Evolutionary conservation across 2,888 invertebrate genomes (phyloP).

Genomic region (Agrochola litura): DNA sequence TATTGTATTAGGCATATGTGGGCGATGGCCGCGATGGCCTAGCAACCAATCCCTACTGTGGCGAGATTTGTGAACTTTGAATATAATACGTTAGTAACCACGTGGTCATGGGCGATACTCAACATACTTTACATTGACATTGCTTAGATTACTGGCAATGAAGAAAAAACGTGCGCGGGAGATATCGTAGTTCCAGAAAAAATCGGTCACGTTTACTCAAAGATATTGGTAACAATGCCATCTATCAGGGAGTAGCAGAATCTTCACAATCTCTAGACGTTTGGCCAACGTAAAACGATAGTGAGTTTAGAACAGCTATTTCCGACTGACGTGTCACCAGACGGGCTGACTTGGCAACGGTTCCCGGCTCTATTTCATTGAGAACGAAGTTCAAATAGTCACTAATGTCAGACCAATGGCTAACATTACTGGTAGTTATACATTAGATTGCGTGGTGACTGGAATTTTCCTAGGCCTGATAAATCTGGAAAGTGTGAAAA

Average conservation of each 20-base stretch:
- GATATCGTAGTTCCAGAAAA: conserved; percentile 10
- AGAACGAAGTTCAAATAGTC: conserved; percentile 83
- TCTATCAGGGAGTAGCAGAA: conserved; percentile 81
- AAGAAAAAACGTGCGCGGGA: conserved; percentile 20
- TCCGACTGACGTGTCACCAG: conserved; percentile 81
- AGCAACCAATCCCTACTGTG: conserved; percentile 32
- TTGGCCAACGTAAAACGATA: conserved; percentile 69
- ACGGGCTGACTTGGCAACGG: conserved; percentile 84
- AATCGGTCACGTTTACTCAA: conserved; percentile 11
- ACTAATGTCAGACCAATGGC: conserved; percentile 71
- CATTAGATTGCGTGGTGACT: conserved; percentile 17
- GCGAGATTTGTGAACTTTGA: conserved; percentile 40
- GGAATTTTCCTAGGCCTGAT: conserved; percentile 30
- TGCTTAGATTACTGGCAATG: conserved; percentile 47
- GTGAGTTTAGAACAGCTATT: conserved; percentile 78
- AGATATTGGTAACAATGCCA: conserved; percentile 73
- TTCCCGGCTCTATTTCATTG: conserved; percentile 76
- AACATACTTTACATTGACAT: conserved; percentile 22
- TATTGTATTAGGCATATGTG: conserved; percentile 22
- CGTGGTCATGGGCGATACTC: conserved; percentile 16
- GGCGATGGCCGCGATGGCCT: conserved; percentile 37
- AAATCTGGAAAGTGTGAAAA: not conserved
- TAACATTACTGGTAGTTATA: conserved; percentile 47
- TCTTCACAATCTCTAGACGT: conserved; percentile 61
- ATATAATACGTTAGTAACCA: conserved; percentile 6